phyloP scores from a whole-genome alignment of 2,888 invertebrate genomes.

The Chaetogeoica ovagalla region DNA sequence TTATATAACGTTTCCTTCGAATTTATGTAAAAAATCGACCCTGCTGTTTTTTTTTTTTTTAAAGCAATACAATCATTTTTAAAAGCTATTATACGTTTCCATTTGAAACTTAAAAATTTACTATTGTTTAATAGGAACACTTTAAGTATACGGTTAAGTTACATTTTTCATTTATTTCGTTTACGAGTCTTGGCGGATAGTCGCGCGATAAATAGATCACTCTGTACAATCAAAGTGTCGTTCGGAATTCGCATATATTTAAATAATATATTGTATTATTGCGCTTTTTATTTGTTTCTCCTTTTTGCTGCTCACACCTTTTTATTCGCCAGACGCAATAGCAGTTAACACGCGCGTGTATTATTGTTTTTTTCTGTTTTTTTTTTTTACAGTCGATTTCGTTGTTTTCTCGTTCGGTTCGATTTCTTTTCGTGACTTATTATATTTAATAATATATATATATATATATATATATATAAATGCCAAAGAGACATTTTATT shows the following conservation, averaged over 20 bases:
- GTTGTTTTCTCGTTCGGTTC: background rate
- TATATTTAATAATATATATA: background rate
- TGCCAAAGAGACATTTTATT: constrained; percentile 37
- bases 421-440: background rate
- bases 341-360: background rate
- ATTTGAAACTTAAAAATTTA: no score
- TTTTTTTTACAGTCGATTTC: background rate
- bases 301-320: constrained; percentile 10
- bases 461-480: constrained; percentile 3
- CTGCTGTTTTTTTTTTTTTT: no score
- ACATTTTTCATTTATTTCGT: no score
- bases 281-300: constrained; percentile 1
- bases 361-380: background rate
- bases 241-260: background rate
- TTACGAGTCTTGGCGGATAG: no score
- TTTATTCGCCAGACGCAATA: background rate
- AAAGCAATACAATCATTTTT: no score
- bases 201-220: no score
- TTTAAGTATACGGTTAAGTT: no score
- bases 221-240: no score
- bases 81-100: no score
- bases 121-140: no score
- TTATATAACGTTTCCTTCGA: no score
- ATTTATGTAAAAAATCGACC: no score
- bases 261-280: background rate